phyloP scores from a whole-genome alignment of 1,140 invertebrate species.

The Metaphire vulgaris region DNA sequence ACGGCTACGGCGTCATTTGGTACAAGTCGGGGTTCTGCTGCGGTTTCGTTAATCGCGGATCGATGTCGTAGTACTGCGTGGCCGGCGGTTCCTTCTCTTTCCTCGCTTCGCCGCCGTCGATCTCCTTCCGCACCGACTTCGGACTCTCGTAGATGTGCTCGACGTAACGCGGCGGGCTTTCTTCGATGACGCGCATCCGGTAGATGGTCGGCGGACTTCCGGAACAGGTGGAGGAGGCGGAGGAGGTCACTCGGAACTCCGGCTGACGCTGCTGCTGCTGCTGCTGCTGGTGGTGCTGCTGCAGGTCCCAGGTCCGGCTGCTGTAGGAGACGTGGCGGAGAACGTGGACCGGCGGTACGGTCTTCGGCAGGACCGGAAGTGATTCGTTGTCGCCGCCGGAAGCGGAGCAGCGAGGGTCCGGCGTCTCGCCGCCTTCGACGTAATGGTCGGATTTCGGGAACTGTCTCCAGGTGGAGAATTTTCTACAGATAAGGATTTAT shows the following conservation, averaged over 20 bases:
- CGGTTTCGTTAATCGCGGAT: background rate
- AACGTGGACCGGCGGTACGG: background rate
- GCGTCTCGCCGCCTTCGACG: background rate
- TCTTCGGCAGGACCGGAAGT: background rate
- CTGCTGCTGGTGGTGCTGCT: no score
- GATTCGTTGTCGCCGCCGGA: background rate
- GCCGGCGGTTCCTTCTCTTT: background rate
- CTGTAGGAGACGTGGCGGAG: background rate
- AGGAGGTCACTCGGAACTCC: background rate
- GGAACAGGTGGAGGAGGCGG: no score
- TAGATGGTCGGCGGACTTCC: background rate
- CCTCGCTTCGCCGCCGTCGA: background rate
- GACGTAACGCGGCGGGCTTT: background rate
- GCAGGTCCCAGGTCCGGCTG: background rate
- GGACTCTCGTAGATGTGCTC: constrained; percentile 23
- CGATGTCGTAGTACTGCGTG: background rate
- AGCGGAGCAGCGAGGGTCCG: background rate
- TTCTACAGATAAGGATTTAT: background rate
- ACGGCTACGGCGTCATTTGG: background rate
- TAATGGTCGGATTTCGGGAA: background rate
- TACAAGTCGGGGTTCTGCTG: background rate
- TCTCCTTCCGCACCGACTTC: constrained; percentile 15
- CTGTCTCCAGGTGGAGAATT: background rate
- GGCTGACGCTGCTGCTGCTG: no score
- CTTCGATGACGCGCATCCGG: background rate